Evolutionary conservation across 2,797 vertebrate genomes (phyloP), one percentile per base, ranked within the genome.

Genomic region (Crocodylus rhombifer): DNA sequence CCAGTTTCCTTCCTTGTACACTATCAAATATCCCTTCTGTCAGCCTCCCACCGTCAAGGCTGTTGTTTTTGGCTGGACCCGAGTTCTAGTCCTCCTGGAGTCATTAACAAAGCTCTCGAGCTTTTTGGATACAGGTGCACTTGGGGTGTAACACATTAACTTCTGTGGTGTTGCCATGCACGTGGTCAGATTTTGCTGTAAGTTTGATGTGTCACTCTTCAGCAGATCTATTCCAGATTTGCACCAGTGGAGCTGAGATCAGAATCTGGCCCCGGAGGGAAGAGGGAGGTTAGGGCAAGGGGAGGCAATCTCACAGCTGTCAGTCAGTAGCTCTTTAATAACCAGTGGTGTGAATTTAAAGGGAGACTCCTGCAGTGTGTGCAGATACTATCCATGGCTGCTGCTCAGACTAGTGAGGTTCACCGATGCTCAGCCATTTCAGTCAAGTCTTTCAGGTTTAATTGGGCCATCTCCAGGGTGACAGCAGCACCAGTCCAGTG

Each of bases 41-140:
- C 42, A 51, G 10, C 42, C 42, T 51, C 42, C 42, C 42, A 51
- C 91, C 28, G 2, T 8, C 23, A 95, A 93, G 88, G 86, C 91
- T 94, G 90, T 89, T 93, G 79, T 57, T 82, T 95, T 94, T 82
- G 86, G 79, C 93, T 94, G 93, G 87, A 73, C 83, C 95, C 95
- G 95, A 96, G 89, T 92, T 96, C 90, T 95, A 82, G 90, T 94
- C 86, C 33, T 67, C 18, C 23, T 91, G 65, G 79, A 95, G 58
- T 33, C 87, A 86, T 61, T 81, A 91, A 89, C 14, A 18, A 74
- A 64, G 89, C 76, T 88, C 89, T 94, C 86, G 91, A 90, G 56
- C 95, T 95, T 96, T 51, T 94, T 94, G 90, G 74, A 95, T 96
- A 95, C 42, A 51, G 42, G 42, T 51, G 42, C 42, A 51, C 42